A percentile compares a stretch with the other conserved stretches of the same genome.
Evolutionary conservation across 2,797 vertebrate species (phyloP).

Genomic region (Falco peregrinus): DNA sequence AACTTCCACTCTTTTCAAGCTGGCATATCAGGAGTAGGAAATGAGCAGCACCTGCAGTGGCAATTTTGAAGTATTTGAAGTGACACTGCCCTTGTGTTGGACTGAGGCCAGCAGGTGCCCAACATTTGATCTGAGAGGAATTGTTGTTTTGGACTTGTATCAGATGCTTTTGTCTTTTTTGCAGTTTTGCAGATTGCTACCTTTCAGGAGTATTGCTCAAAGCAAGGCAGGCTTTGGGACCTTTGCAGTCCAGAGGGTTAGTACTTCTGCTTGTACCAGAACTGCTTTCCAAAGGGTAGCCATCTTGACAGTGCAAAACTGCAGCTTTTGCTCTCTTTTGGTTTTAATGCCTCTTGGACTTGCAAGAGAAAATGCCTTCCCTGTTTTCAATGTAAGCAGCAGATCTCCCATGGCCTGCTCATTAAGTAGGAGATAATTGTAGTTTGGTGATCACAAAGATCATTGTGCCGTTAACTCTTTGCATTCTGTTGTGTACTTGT

Average conservation of each 20-base stretch:
- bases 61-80: neutral
- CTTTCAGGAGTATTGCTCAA: neutral
- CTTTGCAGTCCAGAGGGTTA: neutral
- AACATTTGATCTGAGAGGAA: neutral
- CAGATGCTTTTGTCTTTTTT: neutral
- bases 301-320: neutral
- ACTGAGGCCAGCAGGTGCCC: neutral
- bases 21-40: neutral
- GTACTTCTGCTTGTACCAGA: neutral
- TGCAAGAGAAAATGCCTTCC: neutral
- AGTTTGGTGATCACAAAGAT: neutral
- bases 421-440: neutral
- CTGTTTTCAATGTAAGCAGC: neutral
- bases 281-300: neutral
- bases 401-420: neutral
- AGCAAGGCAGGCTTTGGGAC: neutral
- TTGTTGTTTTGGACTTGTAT: neutral
- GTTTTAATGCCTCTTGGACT: neutral
- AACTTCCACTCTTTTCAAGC: neutral
- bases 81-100: neutral
- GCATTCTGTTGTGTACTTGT: neutral
- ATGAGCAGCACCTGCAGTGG: neutral
- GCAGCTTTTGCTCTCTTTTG: neutral
- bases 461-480: neutral
- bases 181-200: neutral